Conservation (phyloP, 2,113 vertebrate genomes). For the Sterrhoptilus dennistouni region DNA sequence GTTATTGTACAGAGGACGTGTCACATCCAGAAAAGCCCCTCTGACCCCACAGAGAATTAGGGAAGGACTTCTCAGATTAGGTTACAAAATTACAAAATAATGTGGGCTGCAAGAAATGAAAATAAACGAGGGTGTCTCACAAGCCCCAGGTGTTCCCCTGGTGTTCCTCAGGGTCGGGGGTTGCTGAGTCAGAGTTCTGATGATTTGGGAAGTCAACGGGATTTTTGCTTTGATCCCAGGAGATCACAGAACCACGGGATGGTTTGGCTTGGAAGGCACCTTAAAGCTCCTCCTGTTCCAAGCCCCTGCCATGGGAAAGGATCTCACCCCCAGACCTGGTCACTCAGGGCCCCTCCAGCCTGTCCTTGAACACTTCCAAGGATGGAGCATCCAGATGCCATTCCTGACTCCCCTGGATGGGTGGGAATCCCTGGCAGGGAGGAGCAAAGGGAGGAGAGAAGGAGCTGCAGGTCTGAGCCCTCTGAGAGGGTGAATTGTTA, state of each 20-base stretch:
- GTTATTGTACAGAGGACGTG: background rate
- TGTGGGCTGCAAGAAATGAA: background rate
- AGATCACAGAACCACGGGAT: background rate
- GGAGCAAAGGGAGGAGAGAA: background rate
- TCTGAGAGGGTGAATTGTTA: background rate
- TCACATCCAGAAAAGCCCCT: background rate
- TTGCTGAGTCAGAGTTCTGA: background rate
- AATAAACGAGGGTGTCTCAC: background rate
- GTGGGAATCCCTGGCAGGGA: background rate
- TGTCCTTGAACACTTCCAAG: background rate
- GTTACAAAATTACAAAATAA: no score
- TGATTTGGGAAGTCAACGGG: background rate
- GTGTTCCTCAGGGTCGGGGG: background rate
- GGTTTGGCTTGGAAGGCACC: background rate
- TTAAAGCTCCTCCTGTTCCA: background rate
- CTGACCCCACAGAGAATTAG: background rate
- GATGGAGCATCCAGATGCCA: background rate
- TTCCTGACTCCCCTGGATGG: background rate
- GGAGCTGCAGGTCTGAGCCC: background rate
- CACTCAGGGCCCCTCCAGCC: background rate
- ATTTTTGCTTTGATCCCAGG: background rate
- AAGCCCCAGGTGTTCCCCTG: background rate
- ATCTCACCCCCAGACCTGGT: background rate
- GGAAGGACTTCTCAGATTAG: background rate
- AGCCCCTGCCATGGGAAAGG: background rate